Conservation (phyloP, 2,113 vertebrate species). For the Nycticryphes semicollaris region DNA sequence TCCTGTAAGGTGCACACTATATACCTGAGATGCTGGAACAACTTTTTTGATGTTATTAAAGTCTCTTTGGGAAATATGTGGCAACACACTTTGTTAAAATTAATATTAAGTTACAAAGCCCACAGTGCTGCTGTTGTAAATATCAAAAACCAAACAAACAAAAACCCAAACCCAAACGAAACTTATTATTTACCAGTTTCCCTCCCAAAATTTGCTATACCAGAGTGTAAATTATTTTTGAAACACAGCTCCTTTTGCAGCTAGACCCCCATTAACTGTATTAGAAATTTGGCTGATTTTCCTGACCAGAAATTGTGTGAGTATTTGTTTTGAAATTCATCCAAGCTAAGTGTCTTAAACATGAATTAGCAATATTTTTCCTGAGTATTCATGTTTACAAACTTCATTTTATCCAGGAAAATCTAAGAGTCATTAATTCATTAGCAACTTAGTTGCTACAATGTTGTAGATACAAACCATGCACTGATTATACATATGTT, state of each 20-base stretch:
- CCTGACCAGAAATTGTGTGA: not conserved
- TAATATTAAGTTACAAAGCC: not conserved
- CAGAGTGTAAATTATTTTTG: not conserved
- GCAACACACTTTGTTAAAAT: not conserved
- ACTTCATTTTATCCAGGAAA: not conserved
- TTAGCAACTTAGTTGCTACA: not conserved
- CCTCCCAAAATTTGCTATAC: no score
- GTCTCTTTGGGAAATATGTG: not conserved
- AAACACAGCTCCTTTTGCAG: not conserved
- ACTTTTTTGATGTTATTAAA: not conserved
- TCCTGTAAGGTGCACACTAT: not conserved
- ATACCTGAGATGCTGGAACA: not conserved
- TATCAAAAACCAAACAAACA: no score
- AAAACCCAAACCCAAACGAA: no score
- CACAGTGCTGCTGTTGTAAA: not conserved
- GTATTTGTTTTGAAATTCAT: not conserved
- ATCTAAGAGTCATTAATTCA: not conserved
- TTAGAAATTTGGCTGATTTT: not conserved
- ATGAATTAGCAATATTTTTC: not conserved
- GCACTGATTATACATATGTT: not conserved
- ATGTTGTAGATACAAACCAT: not conserved
- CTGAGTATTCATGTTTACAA: not conserved
- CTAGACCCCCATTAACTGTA: not conserved
- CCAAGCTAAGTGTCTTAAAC: not conserved
- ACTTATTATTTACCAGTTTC: no score